Conservation (phyloP, 2,113 vertebrate genomes). For the Oncorhynchus gorbuscha region DNA sequence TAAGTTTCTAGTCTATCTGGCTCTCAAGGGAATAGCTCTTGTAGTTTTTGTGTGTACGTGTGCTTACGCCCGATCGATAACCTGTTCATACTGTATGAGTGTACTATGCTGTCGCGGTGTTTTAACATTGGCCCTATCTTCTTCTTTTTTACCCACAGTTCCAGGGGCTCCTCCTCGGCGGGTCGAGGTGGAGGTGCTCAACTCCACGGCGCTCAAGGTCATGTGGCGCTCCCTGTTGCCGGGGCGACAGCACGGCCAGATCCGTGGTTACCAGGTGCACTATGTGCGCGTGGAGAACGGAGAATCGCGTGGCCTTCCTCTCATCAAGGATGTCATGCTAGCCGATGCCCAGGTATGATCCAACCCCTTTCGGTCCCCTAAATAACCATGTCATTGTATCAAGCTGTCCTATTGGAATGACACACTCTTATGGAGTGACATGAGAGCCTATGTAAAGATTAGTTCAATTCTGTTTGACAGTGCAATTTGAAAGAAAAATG, state of each 20-base stretch:
- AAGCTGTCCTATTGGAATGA: no score
- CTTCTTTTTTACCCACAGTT: conserved; percentile 69
- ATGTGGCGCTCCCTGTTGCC: conserved; percentile 92
- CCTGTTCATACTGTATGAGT: neutral
- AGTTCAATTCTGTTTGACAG: no score
- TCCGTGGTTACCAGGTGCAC: conserved; percentile 98
- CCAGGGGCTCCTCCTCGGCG: conserved; percentile 94
- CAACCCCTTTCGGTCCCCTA: conserved; percentile 1
- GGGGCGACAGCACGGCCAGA: conserved; percentile 93
- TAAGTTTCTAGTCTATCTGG: no score
- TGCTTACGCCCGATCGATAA: no score
- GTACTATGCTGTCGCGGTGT: neutral
- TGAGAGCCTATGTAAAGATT: no score
- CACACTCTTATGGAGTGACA: no score
- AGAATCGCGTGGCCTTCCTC: conserved; percentile 89
- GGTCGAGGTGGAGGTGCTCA: conserved; percentile 93
- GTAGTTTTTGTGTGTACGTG: neutral
- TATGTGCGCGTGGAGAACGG: conserved; percentile 93
- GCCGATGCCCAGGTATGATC: conserved; percentile 90
- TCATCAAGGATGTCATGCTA: conserved; percentile 97
- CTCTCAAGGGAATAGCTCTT: neutral
- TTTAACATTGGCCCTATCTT: neutral
- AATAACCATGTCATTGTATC: neutral
- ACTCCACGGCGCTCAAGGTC: conserved; percentile 92
- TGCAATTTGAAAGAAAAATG: no score